Conservation (phyloP, 2,797 vertebrate species). For the Channallabes apus region DNA sequence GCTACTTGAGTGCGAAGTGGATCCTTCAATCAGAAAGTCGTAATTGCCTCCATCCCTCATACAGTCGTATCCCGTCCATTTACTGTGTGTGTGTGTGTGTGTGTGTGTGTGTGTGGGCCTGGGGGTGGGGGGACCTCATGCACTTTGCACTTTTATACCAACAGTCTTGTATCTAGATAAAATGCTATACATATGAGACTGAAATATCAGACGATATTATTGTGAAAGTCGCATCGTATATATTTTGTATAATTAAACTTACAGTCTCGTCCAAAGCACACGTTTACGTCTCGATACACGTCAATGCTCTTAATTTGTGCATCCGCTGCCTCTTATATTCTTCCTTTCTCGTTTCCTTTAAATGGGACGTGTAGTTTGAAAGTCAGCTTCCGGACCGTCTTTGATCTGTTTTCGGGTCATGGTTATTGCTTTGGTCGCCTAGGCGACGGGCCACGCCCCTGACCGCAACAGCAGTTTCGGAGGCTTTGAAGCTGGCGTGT, state of each 20-base stretch:
- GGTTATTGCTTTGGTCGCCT: neutral
- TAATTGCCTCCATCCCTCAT: neutral
- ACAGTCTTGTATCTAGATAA: too few species aligned
- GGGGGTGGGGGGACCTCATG: neutral
- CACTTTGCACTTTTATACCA: neutral
- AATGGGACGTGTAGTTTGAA: neutral
- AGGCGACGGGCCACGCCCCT: neutral
- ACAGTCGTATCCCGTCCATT: neutral
- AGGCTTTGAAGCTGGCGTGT: neutral
- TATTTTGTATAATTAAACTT: too few species aligned
- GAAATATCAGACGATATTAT: too few species aligned
- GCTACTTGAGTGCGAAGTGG: slow-evolving; percentile 42
- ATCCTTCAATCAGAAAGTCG: slow-evolving; percentile 29
- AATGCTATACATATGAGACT: too few species aligned
- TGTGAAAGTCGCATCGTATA: too few species aligned
- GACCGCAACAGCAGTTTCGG: neutral
- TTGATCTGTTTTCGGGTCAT: slow-evolving; percentile 6
- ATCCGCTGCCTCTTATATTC: too few species aligned
- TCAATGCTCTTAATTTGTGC: too few species aligned
- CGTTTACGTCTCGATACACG: too few species aligned
- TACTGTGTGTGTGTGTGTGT: neutral
- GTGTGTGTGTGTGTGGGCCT: neutral
- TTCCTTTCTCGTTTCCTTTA: too few species aligned
- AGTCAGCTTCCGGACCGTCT: neutral
- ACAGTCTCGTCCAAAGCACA: too few species aligned